Evolutionary conservation across 1,140 invertebrate species (phyloP), one percentile per base, ranked within the genome.

Genomic region (Brachionus asplanchnoidis): DNA sequence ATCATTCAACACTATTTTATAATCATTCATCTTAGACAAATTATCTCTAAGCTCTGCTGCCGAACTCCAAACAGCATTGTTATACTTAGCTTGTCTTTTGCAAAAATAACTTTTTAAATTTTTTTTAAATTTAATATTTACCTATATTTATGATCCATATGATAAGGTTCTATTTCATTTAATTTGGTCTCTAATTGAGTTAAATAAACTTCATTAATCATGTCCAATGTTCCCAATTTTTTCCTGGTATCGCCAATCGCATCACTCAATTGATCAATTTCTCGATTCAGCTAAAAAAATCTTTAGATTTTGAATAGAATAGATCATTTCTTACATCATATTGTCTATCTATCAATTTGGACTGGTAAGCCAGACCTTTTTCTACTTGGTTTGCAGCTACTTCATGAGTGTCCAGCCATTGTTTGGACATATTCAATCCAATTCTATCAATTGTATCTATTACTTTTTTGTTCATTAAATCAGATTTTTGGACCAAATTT

Each of bases 311-410:
- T 50, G 8, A 50, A 50, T 50, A 40, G 8, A 50, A 50, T 50
- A 40, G 8, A 80, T 53, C 23, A 80, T 80, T 20, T 80, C 44
- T 80, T 80, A 65, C 65, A 60, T 82, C 53, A 65, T 68, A 82
- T 77, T 77, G 40, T 11, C 7, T 46, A 14, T 60, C 23, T 28
- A 82, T 44, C 5, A 82, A 40, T 42, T 46, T 68, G 0, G 79
- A 82, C 1, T 82, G 53, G 23, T 65, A 20, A 23, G 32, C 79
- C n/a, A 82, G 53, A 28, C 79, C 56, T 65, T 68, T 20, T 68
- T 82, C 79, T 8, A 82, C 79, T 44, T 60, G 53, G 26, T 65
- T 44, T 11, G 65, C 40, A 12, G 79, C 53, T 17, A 26, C 17
- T 40, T 82, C 8, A 40, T 82, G 53, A 12, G 53, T 82, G 17